Percentiles rank a stretch among this genome's conserved stretches.
These are phyloP conservation scores for Limnephilus lunatus DNA, from an alignment of 2,888 invertebrate genomes.

Conservation along the genomic window DNA sequence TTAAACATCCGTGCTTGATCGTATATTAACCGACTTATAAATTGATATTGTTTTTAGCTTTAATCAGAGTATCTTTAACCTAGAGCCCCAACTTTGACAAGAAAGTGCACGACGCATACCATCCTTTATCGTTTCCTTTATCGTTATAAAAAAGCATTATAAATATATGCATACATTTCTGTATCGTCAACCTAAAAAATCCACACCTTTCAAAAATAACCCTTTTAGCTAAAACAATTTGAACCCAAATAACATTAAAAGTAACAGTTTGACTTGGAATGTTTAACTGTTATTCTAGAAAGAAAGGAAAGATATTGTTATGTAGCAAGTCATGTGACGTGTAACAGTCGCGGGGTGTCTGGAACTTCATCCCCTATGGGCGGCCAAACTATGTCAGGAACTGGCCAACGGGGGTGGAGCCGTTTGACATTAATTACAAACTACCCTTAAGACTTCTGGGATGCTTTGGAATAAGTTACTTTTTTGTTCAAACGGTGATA, in stretches of 20 bases:
- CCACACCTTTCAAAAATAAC: neutral
- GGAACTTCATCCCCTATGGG: conserved; percentile 6
- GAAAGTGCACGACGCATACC: neutral
- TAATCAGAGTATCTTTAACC: too few relatives aligned
- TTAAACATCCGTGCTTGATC: too few relatives aligned
- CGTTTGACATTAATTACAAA: conserved; percentile 16
- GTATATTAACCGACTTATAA: too few relatives aligned
- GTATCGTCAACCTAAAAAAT: neutral
- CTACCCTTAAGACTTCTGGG: neutral
- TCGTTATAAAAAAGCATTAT: neutral
- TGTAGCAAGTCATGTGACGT: neutral
- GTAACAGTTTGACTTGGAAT: neutral
- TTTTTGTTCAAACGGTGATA: neutral
- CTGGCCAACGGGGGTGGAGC: neutral
- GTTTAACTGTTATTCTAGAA: neutral
- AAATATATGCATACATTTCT: neutral
- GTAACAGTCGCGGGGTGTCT: conserved; percentile 1
- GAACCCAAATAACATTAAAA: neutral
- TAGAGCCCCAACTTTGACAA: neutral
- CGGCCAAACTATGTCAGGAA: neutral
- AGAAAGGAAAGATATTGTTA: neutral
- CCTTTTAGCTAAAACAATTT: neutral
- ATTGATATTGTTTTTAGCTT: too few relatives aligned
- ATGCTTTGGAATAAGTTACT: neutral
- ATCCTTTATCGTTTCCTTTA: too few relatives aligned